A percentile compares a stretch with the other conserved stretches of the same genome.
These are phyloP conservation scores for Scomber japonicus DNA, from an alignment of 2,113 vertebrate genomes.

Conservation along the genomic window DNA sequence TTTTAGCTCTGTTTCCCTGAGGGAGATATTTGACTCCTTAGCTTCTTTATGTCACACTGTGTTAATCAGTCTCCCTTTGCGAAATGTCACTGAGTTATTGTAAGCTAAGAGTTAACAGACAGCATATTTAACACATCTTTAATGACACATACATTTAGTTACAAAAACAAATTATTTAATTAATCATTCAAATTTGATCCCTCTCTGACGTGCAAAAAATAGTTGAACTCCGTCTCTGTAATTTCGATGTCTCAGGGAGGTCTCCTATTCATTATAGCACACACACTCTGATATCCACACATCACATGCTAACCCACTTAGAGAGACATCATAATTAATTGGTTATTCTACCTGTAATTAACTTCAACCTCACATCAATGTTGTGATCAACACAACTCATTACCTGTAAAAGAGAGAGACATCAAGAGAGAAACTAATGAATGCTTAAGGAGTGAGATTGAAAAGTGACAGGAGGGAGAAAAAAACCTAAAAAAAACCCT, in stretches of 20 bases:
- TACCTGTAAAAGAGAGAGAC: constrained; percentile 50
- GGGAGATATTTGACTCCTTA: background rate
- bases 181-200: constrained; percentile 1
- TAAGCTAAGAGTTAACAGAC: background rate
- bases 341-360: constrained; percentile 71
- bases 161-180: background rate
- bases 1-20: background rate
- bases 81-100: background rate
- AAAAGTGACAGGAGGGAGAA: background rate
- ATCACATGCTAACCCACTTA: constrained; percentile 22
- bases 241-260: constrained; percentile 5
- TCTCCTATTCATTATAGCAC: background rate
- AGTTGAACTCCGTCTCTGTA: constrained; percentile 1
- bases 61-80: background rate
- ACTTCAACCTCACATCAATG: constrained; percentile 55
- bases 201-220: constrained; percentile 1
- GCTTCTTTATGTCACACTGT: background rate
- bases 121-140: constrained; percentile 1
- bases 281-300: constrained; percentile 8
- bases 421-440: constrained; percentile 28
- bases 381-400: constrained; percentile 70
- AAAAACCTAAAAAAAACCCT: background rate
- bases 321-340: constrained; percentile 56
- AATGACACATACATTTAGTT: background rate
- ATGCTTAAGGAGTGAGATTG: constrained; percentile 23